A percentile compares a stretch with the other conserved stretches of the same genome.
phyloP scores from a whole-genome alignment of 2,888 invertebrate genomes.

The Tetheella fluctuosa region DNA sequence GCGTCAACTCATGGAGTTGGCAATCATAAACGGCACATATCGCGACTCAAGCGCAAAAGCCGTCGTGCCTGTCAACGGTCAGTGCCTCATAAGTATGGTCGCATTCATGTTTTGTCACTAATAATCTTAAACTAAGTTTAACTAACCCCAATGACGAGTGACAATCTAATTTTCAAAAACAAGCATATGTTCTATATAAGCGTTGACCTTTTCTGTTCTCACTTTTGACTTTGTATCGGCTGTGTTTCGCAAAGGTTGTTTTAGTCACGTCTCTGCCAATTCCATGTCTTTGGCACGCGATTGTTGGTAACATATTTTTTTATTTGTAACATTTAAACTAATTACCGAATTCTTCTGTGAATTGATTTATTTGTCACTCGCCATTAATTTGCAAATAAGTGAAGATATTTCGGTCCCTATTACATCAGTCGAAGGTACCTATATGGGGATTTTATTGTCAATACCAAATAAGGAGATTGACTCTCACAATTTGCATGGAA shows the following conservation, averaged over 20 bases:
- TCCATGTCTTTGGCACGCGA: conserved; percentile 4
- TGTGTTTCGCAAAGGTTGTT: conserved; percentile 6
- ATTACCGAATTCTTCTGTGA: neutral
- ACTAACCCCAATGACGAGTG: conserved; percentile 24
- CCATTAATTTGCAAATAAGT: conserved; percentile 1
- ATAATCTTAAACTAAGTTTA: conserved; percentile 42
- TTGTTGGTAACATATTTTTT: neutral
- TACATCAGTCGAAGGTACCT: neutral
- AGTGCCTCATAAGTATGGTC: conserved; percentile 84
- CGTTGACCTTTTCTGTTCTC: conserved; percentile 5
- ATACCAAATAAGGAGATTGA: neutral
- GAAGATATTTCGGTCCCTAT: neutral
- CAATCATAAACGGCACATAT: conserved; percentile 99
- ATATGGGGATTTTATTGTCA: neutral
- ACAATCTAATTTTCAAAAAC: conserved; percentile 12
- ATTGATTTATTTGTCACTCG: conserved; percentile 6
- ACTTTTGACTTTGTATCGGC: neutral
- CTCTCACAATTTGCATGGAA: conserved; percentile 31
- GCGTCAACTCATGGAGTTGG: conserved; percentile 99
- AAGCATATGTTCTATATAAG: conserved; percentile 8
- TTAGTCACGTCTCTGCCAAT: conserved; percentile 8
- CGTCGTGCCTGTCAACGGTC: conserved; percentile 91
- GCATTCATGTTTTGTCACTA: conserved; percentile 82
- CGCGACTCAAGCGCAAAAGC: conserved; percentile 97
- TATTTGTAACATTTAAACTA: neutral